Conservation (phyloP, 2,113 vertebrate species). For the Mastomys natalensis region DNA sequence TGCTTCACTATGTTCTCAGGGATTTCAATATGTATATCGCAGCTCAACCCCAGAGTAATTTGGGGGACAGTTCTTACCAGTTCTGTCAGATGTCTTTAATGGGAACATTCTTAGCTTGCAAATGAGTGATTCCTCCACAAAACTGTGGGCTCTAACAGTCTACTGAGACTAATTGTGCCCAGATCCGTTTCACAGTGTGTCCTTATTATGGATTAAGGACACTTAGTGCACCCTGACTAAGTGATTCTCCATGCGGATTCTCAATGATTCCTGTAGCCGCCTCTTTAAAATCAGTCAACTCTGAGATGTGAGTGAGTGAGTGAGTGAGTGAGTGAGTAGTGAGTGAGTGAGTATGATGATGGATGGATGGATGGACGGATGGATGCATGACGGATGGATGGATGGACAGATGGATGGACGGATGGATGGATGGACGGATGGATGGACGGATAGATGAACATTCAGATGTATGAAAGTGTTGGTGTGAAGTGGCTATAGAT, state of each 20-base stretch:
- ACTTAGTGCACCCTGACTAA: constrained; percentile 32
- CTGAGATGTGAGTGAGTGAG: background rate
- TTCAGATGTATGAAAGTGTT: background rate
- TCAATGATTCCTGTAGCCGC: constrained; percentile 32
- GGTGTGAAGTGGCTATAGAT: background rate
- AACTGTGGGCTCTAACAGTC: background rate
- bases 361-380: background rate
- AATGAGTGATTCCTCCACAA: constrained; percentile 65
- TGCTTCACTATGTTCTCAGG: constrained; percentile 45
- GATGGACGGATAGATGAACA: too few species aligned
- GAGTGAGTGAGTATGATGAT: too few species aligned
- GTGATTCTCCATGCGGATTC: constrained; percentile 36
- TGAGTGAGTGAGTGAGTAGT: background rate
- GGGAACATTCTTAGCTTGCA: constrained; percentile 58
- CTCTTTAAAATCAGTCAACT: constrained; percentile 45
- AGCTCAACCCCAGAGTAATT: constrained; percentile 43
- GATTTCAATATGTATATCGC: constrained; percentile 63
- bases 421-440: background rate
- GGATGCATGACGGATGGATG: background rate
- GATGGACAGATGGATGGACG: background rate
- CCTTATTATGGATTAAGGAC: constrained; percentile 51
- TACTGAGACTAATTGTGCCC: constrained; percentile 47
- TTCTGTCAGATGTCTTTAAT: constrained; percentile 29
- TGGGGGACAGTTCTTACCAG: constrained; percentile 34
- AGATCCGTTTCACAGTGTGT: constrained; percentile 53